Conservation (phyloP, 2,888 invertebrate species). For the Proisotoma minuta region DNA sequence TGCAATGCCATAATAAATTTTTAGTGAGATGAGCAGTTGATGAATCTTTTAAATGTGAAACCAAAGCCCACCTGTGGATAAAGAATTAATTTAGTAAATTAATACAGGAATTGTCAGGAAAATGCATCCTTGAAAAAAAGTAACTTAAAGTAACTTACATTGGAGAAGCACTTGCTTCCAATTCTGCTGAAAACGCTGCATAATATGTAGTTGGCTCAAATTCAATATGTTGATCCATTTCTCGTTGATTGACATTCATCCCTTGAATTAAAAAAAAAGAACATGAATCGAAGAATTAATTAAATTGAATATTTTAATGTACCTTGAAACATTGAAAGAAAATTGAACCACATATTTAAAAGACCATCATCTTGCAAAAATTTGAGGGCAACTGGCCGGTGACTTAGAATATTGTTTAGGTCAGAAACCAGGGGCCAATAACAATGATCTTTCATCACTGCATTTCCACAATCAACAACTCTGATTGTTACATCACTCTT, state of each 20-base stretch:
- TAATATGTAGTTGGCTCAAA: slow-evolving; percentile 96
- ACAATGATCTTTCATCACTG: slow-evolving; percentile 95
- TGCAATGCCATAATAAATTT: slow-evolving; percentile 70
- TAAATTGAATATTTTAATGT: not conserved
- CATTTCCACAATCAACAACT: slow-evolving; percentile 85
- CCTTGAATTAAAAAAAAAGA: slow-evolving; percentile 59
- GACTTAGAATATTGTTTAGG: slow-evolving; percentile 91
- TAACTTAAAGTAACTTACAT: too few species aligned
- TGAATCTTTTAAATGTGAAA: slow-evolving; percentile 75
- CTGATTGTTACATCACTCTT: slow-evolving; percentile 74
- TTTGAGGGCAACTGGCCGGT: slow-evolving; percentile 80
- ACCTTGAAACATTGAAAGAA: slow-evolving; percentile 92
- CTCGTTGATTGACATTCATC: slow-evolving; percentile 93
- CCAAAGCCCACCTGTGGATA: slow-evolving; percentile 96
- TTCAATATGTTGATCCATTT: slow-evolving; percentile 85
- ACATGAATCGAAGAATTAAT: not conserved
- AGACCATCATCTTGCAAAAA: slow-evolving; percentile 83
- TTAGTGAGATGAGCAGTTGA: slow-evolving; percentile 68
- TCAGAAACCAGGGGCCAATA: slow-evolving; percentile 98
- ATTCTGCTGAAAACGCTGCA: slow-evolving; percentile 93
- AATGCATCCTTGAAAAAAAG: too few species aligned
- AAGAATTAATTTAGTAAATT: too few species aligned
- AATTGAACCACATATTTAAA: slow-evolving; percentile 94
- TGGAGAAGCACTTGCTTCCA: slow-evolving; percentile 93
- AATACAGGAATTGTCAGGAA: too few species aligned